phyloP scores from a whole-genome alignment of 2,888 invertebrate species.

The Noctuana brunneofusca region DNA sequence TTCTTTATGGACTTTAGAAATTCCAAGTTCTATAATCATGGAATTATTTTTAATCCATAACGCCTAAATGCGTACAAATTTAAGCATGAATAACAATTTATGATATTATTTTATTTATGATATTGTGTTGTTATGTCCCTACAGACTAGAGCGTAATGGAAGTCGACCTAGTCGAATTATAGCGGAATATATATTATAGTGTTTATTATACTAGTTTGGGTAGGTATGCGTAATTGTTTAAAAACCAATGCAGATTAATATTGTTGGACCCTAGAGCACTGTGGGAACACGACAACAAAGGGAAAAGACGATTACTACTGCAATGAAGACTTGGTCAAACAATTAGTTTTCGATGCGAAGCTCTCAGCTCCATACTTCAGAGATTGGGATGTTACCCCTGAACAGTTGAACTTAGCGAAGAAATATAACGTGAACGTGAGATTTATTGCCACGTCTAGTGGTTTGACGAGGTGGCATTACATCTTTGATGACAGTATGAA shows the following conservation, averaged over 20 bases:
- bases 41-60: too few relatives aligned
- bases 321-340: constrained; percentile 91
- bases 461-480: constrained; percentile 93
- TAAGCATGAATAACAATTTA: too few relatives aligned
- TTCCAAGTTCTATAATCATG: too few relatives aligned
- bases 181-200: too few relatives aligned
- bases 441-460: constrained; percentile 94
- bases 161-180: too few relatives aligned
- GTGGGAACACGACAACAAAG: constrained; percentile 81
- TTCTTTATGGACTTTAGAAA: too few relatives aligned
- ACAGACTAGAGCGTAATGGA: too few relatives aligned
- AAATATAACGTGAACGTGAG: constrained; percentile 89
- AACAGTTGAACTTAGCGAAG: constrained; percentile 82
- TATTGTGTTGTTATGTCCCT: too few relatives aligned
- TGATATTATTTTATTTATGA: too few relatives aligned
- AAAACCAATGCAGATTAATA: not conserved
- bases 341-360: constrained; percentile 94
- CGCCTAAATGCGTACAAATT: too few relatives aligned
- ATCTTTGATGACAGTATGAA: constrained; percentile 84
- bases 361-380: constrained; percentile 84
- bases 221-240: not conserved
- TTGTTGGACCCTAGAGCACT: constrained; percentile 77
- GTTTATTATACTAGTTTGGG: too few relatives aligned
- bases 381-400: constrained; percentile 75
- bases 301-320: constrained; percentile 90